Evolutionary conservation across 2,797 vertebrate genomes (phyloP), one percentile per base, ranked within the genome.

Genomic region (Poecilia velifera): DNA sequence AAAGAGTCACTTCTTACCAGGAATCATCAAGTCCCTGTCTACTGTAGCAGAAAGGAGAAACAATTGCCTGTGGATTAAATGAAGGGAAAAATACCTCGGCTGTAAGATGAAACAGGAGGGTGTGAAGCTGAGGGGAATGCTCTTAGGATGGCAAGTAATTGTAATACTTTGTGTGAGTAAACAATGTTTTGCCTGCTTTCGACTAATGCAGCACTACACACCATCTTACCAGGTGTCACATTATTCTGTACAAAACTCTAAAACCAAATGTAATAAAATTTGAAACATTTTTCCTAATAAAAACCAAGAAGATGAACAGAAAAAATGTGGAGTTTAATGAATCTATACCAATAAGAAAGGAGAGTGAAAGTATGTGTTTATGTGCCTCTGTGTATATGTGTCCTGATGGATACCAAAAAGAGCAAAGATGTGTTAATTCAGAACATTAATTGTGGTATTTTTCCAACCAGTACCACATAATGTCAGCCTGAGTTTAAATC

Each of bases 1-100:
- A 14, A 43, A 28, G 22, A 16, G 41, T 71, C 68, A 71, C 41
- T 71, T 45, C 25, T 25, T n/a, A 41, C 68, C 25, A 45, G 22
- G 43, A 41, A 46, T 45, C 39, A 71, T 71, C 22, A 71, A 71
- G 41, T 71, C 25, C 25, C 25, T 71, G 41, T 45, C 41, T 43
- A 45, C 41, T 71, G 68, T 45, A 71, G 25, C 39, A n/a, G 68
- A 71, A 45, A 71, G 22, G 22, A 71, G 41, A n/a, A 45, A 45
- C 13, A 71, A n/a, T 13, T 39, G 34, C 16, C 34, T 70, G 66
- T 70, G 66, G 66, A 70, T 70, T 70, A 43, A 71, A 71, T n/a
- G 41, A 45, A 43, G 20, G 22, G 36, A 41, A 41, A 41, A 70
- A 43, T 43, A 70, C 66, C 22, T 45, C 41, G 12, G 25, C 22